These are phyloP conservation scores for Tapera naevia DNA, from an alignment of 2,797 vertebrate species.

Conservation along the genomic window DNA sequence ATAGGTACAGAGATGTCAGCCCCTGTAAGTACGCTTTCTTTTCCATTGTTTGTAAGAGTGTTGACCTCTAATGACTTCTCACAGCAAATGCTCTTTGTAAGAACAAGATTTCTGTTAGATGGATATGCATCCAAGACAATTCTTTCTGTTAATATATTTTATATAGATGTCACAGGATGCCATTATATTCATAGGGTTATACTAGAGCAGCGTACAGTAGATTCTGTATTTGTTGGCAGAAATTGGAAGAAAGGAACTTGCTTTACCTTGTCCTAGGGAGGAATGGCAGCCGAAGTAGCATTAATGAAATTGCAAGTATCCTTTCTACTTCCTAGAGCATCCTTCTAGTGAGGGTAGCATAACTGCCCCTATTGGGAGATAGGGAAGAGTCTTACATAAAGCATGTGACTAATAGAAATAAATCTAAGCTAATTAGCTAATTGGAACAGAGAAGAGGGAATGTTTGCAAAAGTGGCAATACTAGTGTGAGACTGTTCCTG, in stretches of 20 bases:
- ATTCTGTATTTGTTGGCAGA: background rate
- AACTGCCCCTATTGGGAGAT: background rate
- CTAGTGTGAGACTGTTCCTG: background rate
- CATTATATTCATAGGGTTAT: background rate
- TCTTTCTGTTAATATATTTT: background rate
- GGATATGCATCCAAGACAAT: background rate
- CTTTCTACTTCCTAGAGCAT: background rate
- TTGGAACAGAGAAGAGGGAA: background rate
- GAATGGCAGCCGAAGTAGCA: background rate
- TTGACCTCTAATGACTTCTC: background rate
- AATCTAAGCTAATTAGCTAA: background rate
- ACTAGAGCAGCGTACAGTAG: background rate
- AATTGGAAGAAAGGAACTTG: background rate
- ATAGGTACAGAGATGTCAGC: constrained; percentile 98
- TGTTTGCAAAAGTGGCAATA: background rate
- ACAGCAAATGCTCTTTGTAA: background rate
- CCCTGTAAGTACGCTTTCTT: constrained; percentile 87
- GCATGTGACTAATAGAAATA: background rate
- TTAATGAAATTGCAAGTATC: background rate
- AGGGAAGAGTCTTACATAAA: background rate
- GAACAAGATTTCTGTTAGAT: background rate
- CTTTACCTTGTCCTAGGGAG: background rate
- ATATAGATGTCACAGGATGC: background rate
- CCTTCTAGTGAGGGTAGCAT: background rate
- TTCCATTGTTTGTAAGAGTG: background rate